Evolutionary conservation across 2,888 invertebrate genomes (phyloP).

Genomic region (Pseudolycoriella hygida): DNA sequence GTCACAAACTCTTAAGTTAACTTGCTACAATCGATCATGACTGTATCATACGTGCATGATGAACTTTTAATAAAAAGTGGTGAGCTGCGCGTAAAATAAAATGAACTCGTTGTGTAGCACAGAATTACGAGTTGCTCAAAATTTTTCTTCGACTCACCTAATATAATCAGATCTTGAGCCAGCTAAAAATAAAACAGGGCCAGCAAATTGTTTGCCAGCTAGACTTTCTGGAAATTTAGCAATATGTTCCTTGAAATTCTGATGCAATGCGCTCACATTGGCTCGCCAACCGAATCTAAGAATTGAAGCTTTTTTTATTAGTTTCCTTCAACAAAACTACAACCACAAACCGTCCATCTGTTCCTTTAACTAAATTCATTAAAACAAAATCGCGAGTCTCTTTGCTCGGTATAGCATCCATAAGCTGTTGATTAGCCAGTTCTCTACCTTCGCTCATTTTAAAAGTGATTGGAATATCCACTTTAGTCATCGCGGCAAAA

Average conservation of each 20-base stretch:
- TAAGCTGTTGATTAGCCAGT: slow-evolving; percentile 44
- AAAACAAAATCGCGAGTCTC: slow-evolving; percentile 60
- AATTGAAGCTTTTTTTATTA: slow-evolving; percentile 1
- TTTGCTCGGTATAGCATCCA: slow-evolving; percentile 35
- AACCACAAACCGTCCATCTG: slow-evolving; percentile 30
- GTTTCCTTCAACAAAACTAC: not conserved
- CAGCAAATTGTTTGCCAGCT: slow-evolving; percentile 35
- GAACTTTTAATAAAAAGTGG: too few relatives aligned
- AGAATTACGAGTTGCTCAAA: not conserved
- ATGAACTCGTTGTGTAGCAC: too few relatives aligned
- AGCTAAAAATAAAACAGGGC: slow-evolving; percentile 68
- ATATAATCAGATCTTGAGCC: slow-evolving; percentile 73
- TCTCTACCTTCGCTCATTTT: slow-evolving; percentile 53
- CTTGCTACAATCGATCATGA: too few relatives aligned
- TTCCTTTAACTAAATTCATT: slow-evolving; percentile 61
- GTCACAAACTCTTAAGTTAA: too few relatives aligned
- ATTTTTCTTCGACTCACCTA: slow-evolving; percentile 39
- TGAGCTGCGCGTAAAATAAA: too few relatives aligned
- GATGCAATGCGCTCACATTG: slow-evolving; percentile 54
- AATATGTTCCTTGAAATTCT: slow-evolving; percentile 44
- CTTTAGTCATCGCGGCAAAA: slow-evolving; percentile 45
- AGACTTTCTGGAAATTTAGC: slow-evolving; percentile 42
- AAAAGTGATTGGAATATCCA: slow-evolving; percentile 40
- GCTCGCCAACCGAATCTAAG: slow-evolving; percentile 54
- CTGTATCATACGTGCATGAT: too few relatives aligned